Percentiles rank a stretch among this genome's conserved stretches.
phyloP scores from a whole-genome alignment of 2,888 invertebrate species.

The Drosophila diplacantha region DNA sequence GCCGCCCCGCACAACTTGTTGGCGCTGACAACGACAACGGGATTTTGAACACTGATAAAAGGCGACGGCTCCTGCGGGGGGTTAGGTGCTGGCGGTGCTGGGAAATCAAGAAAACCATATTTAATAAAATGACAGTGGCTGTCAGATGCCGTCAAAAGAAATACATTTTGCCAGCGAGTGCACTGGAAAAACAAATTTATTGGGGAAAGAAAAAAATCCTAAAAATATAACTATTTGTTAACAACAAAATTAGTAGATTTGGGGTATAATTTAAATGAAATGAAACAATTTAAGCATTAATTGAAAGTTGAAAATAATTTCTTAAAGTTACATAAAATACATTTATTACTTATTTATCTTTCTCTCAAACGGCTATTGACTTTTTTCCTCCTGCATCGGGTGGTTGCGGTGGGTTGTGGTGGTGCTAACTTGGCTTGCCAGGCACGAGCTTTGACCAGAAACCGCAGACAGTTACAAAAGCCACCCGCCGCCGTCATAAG shows the following conservation, averaged over 20 bases:
- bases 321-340: background rate
- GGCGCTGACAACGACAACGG: constrained; percentile 71
- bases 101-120: constrained; percentile 67
- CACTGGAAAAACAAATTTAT: constrained; percentile 1
- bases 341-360: too few relatives aligned
- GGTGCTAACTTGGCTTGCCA: constrained; percentile 57
- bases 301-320: background rate
- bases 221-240: background rate
- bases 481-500: constrained; percentile 26
- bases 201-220: background rate
- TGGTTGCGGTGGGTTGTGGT: background rate
- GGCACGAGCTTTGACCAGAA: constrained; percentile 53
- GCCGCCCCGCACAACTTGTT: constrained; percentile 64
- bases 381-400: background rate
- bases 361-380: too few relatives aligned
- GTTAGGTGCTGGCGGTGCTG: constrained; percentile 10
- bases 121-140: constrained; percentile 73
- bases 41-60: constrained; percentile 68
- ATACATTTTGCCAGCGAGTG: constrained; percentile 51
- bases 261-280: background rate
- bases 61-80: constrained; percentile 14
- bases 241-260: background rate
- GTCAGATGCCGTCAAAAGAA: constrained; percentile 70
- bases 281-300: background rate
- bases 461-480: constrained; percentile 27